Evolutionary conservation across 2,113 vertebrate species (phyloP), one percentile per base, ranked within the genome.

Genomic region (Neoarius graeffei): DNA sequence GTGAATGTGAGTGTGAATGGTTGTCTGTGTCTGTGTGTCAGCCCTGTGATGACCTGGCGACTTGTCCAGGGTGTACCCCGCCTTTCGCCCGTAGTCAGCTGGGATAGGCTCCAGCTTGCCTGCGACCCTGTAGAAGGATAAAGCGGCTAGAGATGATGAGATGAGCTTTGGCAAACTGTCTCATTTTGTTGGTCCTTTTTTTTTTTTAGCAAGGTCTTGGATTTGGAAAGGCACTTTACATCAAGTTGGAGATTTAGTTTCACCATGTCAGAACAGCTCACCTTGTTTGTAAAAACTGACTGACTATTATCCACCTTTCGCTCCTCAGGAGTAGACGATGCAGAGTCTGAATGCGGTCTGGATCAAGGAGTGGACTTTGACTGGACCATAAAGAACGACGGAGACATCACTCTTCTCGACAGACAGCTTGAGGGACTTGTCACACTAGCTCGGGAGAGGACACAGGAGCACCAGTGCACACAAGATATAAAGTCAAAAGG

Each of bases 291-390:
- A 69, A 69, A 69, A 69, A 30, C 62, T 14, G 62, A 66, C 19
- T 30, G 27, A 73, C 35, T n/a, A 10, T 42, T 0, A 0, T 69
- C 14, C 6, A 15, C 20, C 35, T 83, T 8, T 87, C 15, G 74
- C 27, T 80, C 81, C 8, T 0, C 92, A 98, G 97, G 96, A 74
- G 93, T 99, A 25, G 98, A 99, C 0, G 97, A 99, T 0, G 94
- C 94, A 0, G 97, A 98, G 89, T 99, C 98, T 0, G 98, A 99
- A 87, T 99, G 98, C 0, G 97, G 96, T 52, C 92, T 99, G 93
- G 98, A 99, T 92, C 88, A 93, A 0, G 94, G 95, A 0, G 94
- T 96, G 83, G 7, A 88, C 59, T 98, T 97, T 56, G 96, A 99
- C 60, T 97, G 96, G 96, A 92, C 89, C 85, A 90, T 99, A 85